phyloP scores from a whole-genome alignment of 2,888 invertebrate species.

The Alentia gelatinosa region DNA sequence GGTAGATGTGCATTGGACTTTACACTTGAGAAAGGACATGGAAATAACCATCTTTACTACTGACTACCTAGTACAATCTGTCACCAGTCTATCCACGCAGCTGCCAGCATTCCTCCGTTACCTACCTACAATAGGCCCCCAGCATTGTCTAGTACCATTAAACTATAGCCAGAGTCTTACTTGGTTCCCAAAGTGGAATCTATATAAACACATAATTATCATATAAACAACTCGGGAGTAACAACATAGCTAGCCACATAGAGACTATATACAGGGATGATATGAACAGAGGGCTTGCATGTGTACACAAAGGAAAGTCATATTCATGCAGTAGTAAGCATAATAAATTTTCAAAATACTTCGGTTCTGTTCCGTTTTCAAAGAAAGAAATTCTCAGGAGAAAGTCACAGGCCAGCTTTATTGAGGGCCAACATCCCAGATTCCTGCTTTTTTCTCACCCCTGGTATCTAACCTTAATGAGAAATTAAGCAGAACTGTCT shows the following conservation, averaged over 20 bases:
- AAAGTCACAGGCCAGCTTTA: no score
- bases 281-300: conserved; percentile 32
- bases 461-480: no score
- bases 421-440: no score
- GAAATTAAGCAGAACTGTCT: no score
- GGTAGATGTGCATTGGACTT: no score
- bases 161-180: background rate
- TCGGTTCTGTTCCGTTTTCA: no score
- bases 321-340: background rate
- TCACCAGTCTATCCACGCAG: background rate
- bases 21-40: no score
- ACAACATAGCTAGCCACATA: conserved; percentile 36
- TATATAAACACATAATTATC: background rate
- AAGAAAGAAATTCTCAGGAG: no score
- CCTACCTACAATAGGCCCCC: background rate
- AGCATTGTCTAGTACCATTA: background rate
- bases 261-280: conserved; percentile 26
- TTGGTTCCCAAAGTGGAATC: background rate
- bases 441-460: no score
- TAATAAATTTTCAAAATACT: background rate
- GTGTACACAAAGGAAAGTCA: background rate
- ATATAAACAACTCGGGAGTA: background rate
- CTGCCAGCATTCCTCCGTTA: background rate
- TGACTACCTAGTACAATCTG: background rate
- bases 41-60: background rate